Percentiles rank a stretch among this genome's conserved stretches.
These are phyloP conservation scores for Lypha dubia DNA, from an alignment of 2,888 invertebrate species.

Conservation along the genomic window DNA sequence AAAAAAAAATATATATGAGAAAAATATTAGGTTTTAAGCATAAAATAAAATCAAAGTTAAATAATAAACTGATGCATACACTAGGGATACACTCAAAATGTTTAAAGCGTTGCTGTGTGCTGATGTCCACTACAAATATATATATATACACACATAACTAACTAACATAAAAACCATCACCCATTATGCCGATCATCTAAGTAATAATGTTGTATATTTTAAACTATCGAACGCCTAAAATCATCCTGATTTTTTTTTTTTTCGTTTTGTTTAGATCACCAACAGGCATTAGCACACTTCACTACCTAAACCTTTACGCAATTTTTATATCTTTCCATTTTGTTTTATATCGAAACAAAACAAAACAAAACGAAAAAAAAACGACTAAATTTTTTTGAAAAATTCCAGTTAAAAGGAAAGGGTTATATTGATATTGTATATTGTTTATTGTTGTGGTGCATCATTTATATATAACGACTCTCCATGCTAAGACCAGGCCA, in stretches of 20 bases:
- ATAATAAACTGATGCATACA: background rate
- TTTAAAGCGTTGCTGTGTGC: background rate
- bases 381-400: too few species aligned
- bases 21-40: background rate
- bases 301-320: constrained; percentile 38
- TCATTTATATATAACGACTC: constrained; percentile 48
- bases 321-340: constrained; percentile 52
- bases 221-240: constrained; percentile 66
- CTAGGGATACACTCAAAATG: background rate
- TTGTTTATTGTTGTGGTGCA: constrained; percentile 66
- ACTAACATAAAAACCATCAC: constrained; percentile 48
- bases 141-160: too few species aligned
- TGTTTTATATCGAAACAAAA: constrained; percentile 7
- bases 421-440: constrained; percentile 59
- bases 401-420: constrained; percentile 25
- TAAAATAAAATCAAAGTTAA: constrained; percentile 2
- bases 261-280: constrained; percentile 20
- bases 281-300: constrained; percentile 12
- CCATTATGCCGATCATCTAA: constrained; percentile 37
- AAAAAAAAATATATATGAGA: too few species aligned
- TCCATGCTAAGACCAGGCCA: constrained; percentile 49
- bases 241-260: too few species aligned
- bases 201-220: constrained; percentile 25
- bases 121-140: background rate
- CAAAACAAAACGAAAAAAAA: too few species aligned